Evolutionary conservation across 2,113 vertebrate species (phyloP).

Genomic region (Salvelinus alpinus): DNA sequence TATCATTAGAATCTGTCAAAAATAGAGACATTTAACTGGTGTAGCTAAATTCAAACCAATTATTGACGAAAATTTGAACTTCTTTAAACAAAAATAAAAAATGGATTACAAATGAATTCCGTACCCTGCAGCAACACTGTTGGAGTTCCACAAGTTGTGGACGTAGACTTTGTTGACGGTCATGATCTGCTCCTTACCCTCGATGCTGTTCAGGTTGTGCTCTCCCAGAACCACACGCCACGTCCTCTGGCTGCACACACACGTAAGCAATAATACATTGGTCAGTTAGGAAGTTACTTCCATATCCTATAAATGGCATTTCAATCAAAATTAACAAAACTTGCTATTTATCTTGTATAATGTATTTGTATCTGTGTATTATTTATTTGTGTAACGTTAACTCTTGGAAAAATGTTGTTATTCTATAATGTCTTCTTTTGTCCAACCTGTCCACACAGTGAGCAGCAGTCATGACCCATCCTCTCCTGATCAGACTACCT

Average conservation of each 20-base stretch:
- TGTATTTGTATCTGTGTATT: too few relatives aligned
- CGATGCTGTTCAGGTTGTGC: conserved; percentile 68
- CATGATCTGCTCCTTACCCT: conserved; percentile 75
- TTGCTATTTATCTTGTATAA: too few relatives aligned
- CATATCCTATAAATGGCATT: background rate
- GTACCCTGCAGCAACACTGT: conserved; percentile 64
- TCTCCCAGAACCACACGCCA: conserved; percentile 80
- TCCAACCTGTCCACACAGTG: conserved; percentile 77
- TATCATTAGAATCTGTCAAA: too few relatives aligned
- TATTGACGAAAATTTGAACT: background rate
- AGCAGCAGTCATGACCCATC: conserved; percentile 88
- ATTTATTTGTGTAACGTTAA: background rate
- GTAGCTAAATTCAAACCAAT: background rate
- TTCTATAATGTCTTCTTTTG: background rate
- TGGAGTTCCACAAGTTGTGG: conserved; percentile 71
- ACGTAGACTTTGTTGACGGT: conserved; percentile 60
- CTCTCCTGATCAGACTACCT: background rate
- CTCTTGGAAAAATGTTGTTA: background rate
- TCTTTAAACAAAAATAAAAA: background rate
- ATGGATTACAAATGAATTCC: background rate
- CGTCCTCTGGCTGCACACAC: conserved; percentile 28
- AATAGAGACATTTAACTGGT: background rate
- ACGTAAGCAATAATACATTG: background rate
- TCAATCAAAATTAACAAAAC: too few relatives aligned
- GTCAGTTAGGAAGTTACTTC: background rate